These are phyloP conservation scores for Rhopalosiphum nymphaeae DNA, from an alignment of 2,888 invertebrate genomes.

Conservation along the genomic window DNA sequence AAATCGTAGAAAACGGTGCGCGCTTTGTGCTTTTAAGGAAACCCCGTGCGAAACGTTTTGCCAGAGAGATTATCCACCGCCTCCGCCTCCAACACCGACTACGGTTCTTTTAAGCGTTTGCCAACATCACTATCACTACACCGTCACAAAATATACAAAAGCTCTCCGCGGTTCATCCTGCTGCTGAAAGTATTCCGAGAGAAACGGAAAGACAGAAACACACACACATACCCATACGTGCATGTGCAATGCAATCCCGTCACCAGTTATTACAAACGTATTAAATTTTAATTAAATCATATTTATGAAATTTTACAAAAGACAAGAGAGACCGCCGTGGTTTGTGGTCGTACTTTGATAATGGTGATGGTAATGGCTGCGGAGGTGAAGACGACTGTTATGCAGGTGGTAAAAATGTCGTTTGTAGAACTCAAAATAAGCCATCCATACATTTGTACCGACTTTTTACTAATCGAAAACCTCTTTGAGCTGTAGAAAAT, in stretches of 20 bases:
- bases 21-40: conserved; percentile 59
- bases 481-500: not conserved
- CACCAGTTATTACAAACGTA: not conserved
- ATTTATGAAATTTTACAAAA: conserved; percentile 32
- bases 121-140: not conserved
- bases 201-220: not conserved
- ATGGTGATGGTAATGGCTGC: not conserved
- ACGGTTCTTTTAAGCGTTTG: conserved; percentile 40
- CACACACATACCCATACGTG: too few species aligned
- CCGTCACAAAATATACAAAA: not conserved
- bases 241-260: not conserved
- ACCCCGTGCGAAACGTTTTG: conserved; percentile 61
- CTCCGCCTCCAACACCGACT: not conserved
- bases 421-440: not conserved
- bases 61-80: conserved; percentile 45
- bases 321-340: not conserved
- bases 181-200: not conserved
- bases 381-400: not conserved
- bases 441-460: not conserved
- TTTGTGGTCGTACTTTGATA: not conserved
- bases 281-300: conserved; percentile 34
- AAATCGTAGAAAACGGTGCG: conserved; percentile 60
- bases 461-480: not conserved
- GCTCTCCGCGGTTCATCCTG: not conserved
- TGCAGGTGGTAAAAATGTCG: not conserved